Conservation (phyloP, 2,888 invertebrate genomes). For the Tenthredo mesomela region DNA sequence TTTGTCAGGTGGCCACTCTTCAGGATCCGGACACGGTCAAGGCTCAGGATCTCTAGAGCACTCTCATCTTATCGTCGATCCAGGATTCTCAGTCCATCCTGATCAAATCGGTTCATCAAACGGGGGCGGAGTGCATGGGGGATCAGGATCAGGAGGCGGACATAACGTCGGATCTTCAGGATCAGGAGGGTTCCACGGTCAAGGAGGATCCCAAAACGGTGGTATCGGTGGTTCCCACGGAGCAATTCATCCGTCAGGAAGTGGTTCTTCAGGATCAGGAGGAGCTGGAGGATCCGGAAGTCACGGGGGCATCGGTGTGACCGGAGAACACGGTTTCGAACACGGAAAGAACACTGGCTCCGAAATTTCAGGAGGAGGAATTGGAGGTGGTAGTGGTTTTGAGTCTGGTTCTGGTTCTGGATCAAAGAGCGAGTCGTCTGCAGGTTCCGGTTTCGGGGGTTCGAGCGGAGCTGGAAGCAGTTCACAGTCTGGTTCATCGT, state of each 20-base stretch:
- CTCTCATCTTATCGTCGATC: neutral
- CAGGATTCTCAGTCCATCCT: neutral
- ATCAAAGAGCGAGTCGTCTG: neutral
- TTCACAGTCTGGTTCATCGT: constrained; percentile 7
- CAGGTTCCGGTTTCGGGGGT: neutral
- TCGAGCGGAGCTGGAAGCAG: constrained; percentile 5
- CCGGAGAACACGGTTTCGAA: too few relatives aligned
- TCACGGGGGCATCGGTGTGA: neutral
- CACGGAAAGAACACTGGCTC: neutral
- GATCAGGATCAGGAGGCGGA: neutral
- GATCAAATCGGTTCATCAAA: neutral
- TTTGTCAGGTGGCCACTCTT: neutral
- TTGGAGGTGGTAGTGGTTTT: neutral
- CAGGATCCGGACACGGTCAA: neutral
- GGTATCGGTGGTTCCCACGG: constrained; percentile 22
- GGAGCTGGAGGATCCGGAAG: neutral
- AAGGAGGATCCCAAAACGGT: neutral
- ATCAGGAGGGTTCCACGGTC: neutral
- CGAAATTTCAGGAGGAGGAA: neutral
- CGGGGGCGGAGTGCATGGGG: neutral
- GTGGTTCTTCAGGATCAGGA: neutral
- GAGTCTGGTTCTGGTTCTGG: neutral
- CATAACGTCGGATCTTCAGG: neutral
- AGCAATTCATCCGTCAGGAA: neutral
- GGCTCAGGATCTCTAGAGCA: neutral